Evolutionary conservation across 2,888 invertebrate species (phyloP), one percentile per base, ranked within the genome.

Genomic region (Drosophila neonasuta): DNA sequence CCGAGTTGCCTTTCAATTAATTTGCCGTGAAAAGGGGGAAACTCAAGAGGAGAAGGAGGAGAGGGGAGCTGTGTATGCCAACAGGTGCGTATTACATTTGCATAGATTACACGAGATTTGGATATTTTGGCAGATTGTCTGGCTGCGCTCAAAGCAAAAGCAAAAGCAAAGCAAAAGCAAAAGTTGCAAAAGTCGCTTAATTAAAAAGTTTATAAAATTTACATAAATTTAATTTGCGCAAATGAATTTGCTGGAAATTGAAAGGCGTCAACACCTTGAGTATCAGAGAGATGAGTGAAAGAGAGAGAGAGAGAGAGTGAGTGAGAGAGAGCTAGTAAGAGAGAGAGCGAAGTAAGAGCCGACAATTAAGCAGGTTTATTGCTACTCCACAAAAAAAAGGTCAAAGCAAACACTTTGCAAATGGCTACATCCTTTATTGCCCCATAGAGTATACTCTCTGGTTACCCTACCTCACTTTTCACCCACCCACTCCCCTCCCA

Each of bases 131-230:
- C 65, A 67, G 66, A 8, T 71, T 62, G 32, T 55, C 48, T 32
- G 58, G 10, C 32, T 45, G 49, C 41, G 30, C 15, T 41, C 44
- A 10, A 24, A 32, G 52, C 60, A 39, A 60, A 24, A 32, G 52
- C 60, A 39, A 60, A 36, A 36, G 57, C 36, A 48, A 52, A 24
- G 24, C 24, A 1, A 24, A 24, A 24, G 24, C 36, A 48, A 52
- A 66, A 62, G 34, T 61, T 69, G 63, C 63, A n/a, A 58, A 64
- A 49, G 55, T 45, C 49, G 68, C 74, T 81, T 84, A 79, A 86
- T 82, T 84, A 77, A 82, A 79, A 86, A 82, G 72, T 85, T 80
- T 68, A 69, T 67, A 75, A 75, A 79, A 86, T 86, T 86, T 58
- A 71, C 82, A 86, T 86, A 82, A 75, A 81, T 84, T 79, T 71